Percentiles rank a stretch among this genome's conserved stretches.
Conservation (phyloP, 2,797 vertebrate species). For the Darevskia mixta region DNA sequence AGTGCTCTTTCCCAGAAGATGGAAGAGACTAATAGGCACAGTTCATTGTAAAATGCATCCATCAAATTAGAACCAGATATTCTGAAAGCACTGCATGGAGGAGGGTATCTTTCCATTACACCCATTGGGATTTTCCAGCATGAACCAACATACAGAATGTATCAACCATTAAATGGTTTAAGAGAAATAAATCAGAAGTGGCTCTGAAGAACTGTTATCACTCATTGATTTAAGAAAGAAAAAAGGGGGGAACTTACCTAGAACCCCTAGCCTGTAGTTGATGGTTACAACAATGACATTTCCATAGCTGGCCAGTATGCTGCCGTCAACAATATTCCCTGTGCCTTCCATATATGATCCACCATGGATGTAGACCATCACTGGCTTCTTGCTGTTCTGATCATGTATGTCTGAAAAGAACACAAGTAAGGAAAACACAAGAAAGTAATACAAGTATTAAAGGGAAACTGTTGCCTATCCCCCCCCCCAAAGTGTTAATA, state of each 20-base stretch:
- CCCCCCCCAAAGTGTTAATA: conserved; percentile 16
- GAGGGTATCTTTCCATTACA: neutral
- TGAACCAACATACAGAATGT: neutral
- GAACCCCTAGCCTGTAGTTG: conserved; percentile 93
- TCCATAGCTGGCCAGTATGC: conserved; percentile 94
- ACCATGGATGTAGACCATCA: conserved; percentile 98
- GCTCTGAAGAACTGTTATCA: neutral
- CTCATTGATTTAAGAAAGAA: neutral
- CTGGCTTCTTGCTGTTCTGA: conserved; percentile 90
- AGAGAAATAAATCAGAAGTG: neutral
- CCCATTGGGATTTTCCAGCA: neutral
- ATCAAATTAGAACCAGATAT: neutral
- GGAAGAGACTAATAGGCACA: accelerated
- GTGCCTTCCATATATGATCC: conserved; percentile 97
- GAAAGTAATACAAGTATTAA: conserved; percentile 60
- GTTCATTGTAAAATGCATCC: neutral
- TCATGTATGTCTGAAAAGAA: conserved; percentile 90
- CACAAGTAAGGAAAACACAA: conserved; percentile 68
- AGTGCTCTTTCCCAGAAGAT: neutral
- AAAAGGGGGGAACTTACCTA: conserved; percentile 85
- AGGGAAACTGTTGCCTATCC: neutral
- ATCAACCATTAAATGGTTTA: neutral
- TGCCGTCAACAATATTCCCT: conserved; percentile 95
- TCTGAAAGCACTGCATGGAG: neutral
- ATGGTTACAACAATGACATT: conserved; percentile 95